Evolutionary conservation across 2,113 vertebrate genomes (phyloP), one percentile per base, ranked within the genome.

Genomic region (Pelecanoides urinatrix): DNA sequence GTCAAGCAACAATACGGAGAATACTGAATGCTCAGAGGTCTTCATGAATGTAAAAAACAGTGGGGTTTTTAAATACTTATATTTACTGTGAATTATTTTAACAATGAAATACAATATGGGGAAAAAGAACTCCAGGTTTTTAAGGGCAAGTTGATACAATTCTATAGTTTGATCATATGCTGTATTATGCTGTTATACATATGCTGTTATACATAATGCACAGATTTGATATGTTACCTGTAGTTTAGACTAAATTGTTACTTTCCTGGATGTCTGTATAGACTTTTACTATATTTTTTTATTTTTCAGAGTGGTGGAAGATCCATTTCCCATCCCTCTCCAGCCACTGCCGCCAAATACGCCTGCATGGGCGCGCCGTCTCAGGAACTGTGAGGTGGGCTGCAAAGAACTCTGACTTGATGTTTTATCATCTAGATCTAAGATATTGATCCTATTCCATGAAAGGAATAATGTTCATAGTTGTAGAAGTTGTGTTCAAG

Each of bases 321-420:
- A 98, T 93, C 71, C 92, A 49, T 97, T 98, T 95, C 91, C 97
- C 23, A 89, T 97, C 68, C 97, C 98, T 82, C 94, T 98, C 25
- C 98, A 98, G 65, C 96, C 98, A 12, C 91, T 98, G 90, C 97
- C 97, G 20, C 95, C 98, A 90, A 98, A 98, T 59, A 97, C 97
- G 2, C 98, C 99, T 90, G 94, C 97, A 8, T 99, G 99, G 99
- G 98, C 98, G 1, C 87, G 87, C 45, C 95, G 97, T 89, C 98
- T 99, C 71, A 97, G 98, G 93, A 98, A 70, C 94, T 99, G 98
- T 97, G 98, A 99, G 98, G 98, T 99, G 44, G 91, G 98, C 90
- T 94, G 47, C 80, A 78, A 53, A 84, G 44, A 94, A 76, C 85
- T 88, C 45, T 95, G 53, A 87, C 25, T 11, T 77, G 3, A 11